Evolutionary conservation across 2,797 vertebrate species (phyloP), one percentile per base, ranked within the genome.

Genomic region (Lepidocolaptes lacrymiger): DNA sequence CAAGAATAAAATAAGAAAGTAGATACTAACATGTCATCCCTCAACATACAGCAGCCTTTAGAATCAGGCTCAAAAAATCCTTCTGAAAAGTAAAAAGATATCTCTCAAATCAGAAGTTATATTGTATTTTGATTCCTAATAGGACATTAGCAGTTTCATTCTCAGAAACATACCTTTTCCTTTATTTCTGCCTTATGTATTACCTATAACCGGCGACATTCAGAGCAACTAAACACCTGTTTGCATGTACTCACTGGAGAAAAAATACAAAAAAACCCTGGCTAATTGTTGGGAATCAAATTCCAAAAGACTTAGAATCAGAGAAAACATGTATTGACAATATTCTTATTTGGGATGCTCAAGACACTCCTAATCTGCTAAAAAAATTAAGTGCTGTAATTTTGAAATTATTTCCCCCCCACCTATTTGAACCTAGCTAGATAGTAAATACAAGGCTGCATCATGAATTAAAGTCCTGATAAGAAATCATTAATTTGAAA

Each of bases 401-500:
- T 78, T 58, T 69, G 84, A 51, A 54, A 75, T 46, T 72, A 41
- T 55, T 61, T 28, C 52, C 22, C 14, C 41, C 24, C 21, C 20
- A 5, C 2, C 7, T 32, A 86, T 39, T 8, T 78, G 62, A 93
- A 44, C 36, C 68, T 54, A 66, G 43, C 52, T 66, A 77, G 56
- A 67, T n/a, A 58, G 10, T 34, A 88, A 77, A 89, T 19, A 64
- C 51, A 81, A 55, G 55, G 78, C 36, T 64, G 30, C 11, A 12
- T 88, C 76, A 56, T 73, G 72, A 89, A 88, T 78, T 85, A 93
- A 89, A 88, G 67, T 74, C 61, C 56, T 91, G 23, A 32, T 67
- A 90, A 89, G 85, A 94, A 93, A 85, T 89, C 48, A 88, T 89
- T 94, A 88, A 77, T 94, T 61, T 77, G 56, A 80, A 86, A 37